These are phyloP conservation scores for Trisateles emortualis DNA, from an alignment of 2,888 invertebrate species.

Conservation along the genomic window DNA sequence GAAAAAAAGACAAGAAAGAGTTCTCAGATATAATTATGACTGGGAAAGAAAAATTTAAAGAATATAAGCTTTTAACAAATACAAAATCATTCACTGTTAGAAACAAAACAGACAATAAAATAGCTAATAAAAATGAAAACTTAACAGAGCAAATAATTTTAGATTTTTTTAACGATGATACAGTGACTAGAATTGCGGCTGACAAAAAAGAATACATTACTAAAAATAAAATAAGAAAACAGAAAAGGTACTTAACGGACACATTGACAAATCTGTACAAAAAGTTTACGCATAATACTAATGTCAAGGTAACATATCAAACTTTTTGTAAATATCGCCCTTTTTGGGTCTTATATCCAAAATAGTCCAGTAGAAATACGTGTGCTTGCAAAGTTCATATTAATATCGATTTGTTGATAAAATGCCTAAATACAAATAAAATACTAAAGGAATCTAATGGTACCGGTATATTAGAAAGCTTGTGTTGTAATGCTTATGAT, in stretches of 20 bases:
- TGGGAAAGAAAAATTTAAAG: neutral
- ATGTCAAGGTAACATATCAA: conserved; percentile 14
- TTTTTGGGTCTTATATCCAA: conserved; percentile 5
- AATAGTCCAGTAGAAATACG: conserved; percentile 7
- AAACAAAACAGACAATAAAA: no score
- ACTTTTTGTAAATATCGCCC: conserved; percentile 10
- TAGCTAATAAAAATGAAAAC: no score
- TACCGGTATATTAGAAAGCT: conserved; percentile 3
- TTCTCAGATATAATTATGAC: conserved; percentile 8
- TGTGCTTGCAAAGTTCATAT: conserved; percentile 5
- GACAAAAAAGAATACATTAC: no score
- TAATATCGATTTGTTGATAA: no score
- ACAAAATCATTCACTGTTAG: no score
- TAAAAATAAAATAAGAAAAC: no score
- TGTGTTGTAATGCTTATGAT: neutral
- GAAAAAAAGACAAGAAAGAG: conserved; percentile 10
- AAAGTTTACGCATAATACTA: conserved; percentile 5
- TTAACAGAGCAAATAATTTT: no score
- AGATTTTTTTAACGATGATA: no score
- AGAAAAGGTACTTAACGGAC: no score
- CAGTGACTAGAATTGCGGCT: no score
- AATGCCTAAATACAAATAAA: no score
- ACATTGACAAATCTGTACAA: neutral
- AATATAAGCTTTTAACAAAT: conserved; percentile 8
- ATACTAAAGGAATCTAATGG: conserved; percentile 1